Evolutionary conservation across 1,140 invertebrate species (phyloP).

Genomic region (Bilobella aurantiaca): DNA sequence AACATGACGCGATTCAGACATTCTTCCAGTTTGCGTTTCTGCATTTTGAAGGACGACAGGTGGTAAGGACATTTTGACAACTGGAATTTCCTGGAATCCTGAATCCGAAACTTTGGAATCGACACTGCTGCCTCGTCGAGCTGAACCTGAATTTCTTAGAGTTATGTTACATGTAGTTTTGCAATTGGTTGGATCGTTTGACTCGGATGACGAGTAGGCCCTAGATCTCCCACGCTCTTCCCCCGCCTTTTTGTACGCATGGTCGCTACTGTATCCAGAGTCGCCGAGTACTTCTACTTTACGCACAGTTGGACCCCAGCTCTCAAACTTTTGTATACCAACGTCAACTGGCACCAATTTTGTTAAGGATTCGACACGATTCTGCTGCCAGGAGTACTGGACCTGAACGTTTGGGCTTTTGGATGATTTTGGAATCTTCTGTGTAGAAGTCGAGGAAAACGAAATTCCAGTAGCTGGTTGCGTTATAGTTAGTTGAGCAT

Average conservation of each 20-base stretch:
- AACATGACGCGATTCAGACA: too few species aligned
- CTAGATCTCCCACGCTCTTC: too few species aligned
- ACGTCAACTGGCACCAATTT: slow-evolving; percentile 24
- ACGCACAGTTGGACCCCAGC: slow-evolving; percentile 24
- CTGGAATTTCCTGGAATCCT: not conserved
- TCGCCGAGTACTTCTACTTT: slow-evolving; percentile 37
- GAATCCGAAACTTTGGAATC: not conserved
- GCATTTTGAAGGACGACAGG: slow-evolving; percentile 6
- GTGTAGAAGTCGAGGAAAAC: slow-evolving; percentile 16
- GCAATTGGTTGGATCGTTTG: too few species aligned
- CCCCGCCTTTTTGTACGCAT: slow-evolving; percentile 11
- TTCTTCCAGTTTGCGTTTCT: slow-evolving; percentile 20
- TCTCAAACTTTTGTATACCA: slow-evolving; percentile 34
- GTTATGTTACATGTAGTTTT: slow-evolving; percentile 59
- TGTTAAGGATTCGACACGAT: slow-evolving; percentile 15
- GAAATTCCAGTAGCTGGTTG: slow-evolving; percentile 31
- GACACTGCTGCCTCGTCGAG: too few species aligned
- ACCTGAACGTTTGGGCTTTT: slow-evolving; percentile 32
- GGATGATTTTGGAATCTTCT: slow-evolving; percentile 39
- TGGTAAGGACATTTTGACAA: not conserved
- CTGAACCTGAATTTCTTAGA: too few species aligned
- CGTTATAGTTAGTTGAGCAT: slow-evolving; percentile 49
- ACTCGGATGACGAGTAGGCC: too few species aligned
- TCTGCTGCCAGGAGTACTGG: slow-evolving; percentile 31
- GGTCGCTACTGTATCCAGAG: slow-evolving; percentile 46